Percentiles rank a stretch among this genome's conserved stretches.
phyloP scores from a whole-genome alignment of 2,113 vertebrate genomes.

The Ochotona princeps region DNA sequence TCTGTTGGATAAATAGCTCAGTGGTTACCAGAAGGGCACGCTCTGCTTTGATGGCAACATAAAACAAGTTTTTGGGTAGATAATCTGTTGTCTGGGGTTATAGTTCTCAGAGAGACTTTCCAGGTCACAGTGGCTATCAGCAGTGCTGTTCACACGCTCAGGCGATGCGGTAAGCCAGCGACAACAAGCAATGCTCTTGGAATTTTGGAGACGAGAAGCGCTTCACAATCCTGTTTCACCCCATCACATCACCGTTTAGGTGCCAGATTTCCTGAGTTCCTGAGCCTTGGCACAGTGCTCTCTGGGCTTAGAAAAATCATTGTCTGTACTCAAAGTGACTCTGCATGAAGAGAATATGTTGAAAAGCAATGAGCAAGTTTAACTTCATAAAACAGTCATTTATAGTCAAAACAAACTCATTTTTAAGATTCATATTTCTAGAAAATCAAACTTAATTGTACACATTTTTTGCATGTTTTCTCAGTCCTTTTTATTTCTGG shows the following conservation, averaged over 20 bases:
- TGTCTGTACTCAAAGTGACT: not conserved
- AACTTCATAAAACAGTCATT: not conserved
- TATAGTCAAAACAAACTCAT: constrained; percentile 16
- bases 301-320: constrained; percentile 38
- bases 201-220: not conserved
- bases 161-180: not conserved
- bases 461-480: not conserved
- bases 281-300: not conserved
- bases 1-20: constrained; percentile 14
- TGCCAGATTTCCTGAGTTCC: not conserved
- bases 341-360: not conserved
- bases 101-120: constrained; percentile 25
- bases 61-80: constrained; percentile 24
- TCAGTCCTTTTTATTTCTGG: constrained; percentile 43
- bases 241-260: not conserved
- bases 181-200: not conserved
- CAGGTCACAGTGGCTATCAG: not conserved
- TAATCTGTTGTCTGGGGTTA: not conserved
- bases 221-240: not conserved
- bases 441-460: constrained; percentile 23
- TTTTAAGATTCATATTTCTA: constrained; percentile 40
- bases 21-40: not conserved
- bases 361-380: not conserved
- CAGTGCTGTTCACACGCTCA: not conserved
- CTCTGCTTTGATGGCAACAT: constrained; percentile 37